phyloP scores from a whole-genome alignment of 2,113 vertebrate genomes.

The Dolichallabes microphthalmus region DNA sequence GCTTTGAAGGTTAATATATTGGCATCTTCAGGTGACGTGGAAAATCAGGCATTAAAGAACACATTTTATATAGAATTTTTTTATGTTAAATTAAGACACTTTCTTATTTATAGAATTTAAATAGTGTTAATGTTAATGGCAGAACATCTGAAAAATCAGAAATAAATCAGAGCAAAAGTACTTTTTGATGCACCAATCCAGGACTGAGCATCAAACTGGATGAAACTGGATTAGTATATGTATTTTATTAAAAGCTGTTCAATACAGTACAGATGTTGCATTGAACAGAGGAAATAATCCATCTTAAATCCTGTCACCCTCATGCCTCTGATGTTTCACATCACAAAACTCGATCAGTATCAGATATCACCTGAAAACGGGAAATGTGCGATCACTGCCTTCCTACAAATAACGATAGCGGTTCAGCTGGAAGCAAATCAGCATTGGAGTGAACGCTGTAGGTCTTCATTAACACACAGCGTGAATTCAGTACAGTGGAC shows the following conservation, averaged over 20 bases:
- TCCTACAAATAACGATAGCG: not conserved
- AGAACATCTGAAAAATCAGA: not conserved
- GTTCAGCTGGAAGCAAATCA: slow-evolving; percentile 7
- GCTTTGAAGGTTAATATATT: slow-evolving; percentile 32
- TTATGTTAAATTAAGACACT: not conserved
- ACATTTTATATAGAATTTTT: not conserved
- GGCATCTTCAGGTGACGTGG: not conserved
- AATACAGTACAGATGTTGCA: not conserved
- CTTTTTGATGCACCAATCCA: not conserved
- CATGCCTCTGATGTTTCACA: not conserved
- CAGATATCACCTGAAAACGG: not conserved
- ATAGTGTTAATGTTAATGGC: not conserved
- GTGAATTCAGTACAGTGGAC: not conserved
- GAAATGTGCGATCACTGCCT: not conserved
- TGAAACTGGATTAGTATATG: not conserved
- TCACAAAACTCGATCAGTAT: not conserved
- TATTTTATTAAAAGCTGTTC: not conserved
- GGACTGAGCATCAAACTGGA: not conserved
- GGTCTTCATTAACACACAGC: not conserved
- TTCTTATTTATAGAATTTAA: not conserved
- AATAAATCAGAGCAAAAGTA: not conserved
- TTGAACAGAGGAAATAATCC: not conserved
- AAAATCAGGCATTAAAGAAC: not conserved
- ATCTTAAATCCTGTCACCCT: not conserved
- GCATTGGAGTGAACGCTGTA: not conserved